phyloP scores from a whole-genome alignment of 2,113 vertebrate genomes.

The Gallinago undulata region DNA sequence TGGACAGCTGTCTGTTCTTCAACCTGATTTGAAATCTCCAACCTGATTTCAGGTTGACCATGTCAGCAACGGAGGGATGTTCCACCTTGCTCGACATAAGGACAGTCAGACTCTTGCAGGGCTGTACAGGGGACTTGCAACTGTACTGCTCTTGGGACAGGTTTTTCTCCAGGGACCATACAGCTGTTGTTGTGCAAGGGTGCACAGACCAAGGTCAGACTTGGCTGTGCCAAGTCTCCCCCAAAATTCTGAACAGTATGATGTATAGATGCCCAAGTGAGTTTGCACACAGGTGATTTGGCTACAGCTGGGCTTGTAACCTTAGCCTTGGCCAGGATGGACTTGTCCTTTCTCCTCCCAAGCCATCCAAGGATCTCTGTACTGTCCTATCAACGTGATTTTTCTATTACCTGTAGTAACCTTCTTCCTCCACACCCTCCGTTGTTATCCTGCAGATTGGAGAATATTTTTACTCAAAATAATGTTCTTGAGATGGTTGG shows the following conservation, averaged over 20 bases:
- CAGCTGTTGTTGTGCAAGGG: neutral
- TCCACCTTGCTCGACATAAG: neutral
- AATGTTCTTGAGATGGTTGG: neutral
- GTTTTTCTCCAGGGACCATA: neutral
- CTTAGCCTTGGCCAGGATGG: neutral
- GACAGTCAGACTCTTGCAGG: neutral
- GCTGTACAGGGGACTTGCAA: neutral
- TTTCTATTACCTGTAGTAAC: neutral
- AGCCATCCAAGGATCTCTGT: neutral
- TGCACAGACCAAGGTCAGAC: neutral
- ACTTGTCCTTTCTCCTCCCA: neutral
- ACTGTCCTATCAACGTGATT: neutral
- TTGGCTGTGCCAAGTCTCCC: neutral
- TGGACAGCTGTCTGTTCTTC: neutral
- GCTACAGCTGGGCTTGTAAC: neutral
- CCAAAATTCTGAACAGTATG: neutral
- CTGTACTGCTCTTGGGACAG: neutral
- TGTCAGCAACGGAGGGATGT: neutral
- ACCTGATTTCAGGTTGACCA: neutral
- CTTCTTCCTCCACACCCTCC: neutral
- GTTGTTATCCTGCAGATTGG: neutral
- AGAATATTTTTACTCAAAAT: neutral
- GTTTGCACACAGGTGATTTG: neutral
- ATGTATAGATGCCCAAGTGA: no score
- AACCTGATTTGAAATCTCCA: no score